Conservation (phyloP, 1,140 invertebrate species). For the Chelonus insularis region DNA sequence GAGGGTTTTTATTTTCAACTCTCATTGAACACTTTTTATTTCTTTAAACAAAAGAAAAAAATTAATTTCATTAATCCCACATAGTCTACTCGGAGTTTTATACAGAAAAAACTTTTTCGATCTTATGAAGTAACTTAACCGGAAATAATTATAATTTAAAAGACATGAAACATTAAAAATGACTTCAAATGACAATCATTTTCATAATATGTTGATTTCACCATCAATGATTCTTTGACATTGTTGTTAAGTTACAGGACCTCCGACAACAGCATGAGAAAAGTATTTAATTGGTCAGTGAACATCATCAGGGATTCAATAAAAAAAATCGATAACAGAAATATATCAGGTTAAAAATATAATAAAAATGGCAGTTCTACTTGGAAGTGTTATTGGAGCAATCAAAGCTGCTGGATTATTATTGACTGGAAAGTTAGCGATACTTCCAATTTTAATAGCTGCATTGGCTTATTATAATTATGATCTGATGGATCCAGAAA, state of each 20-base stretch:
- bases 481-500: slow-evolving; percentile 83
- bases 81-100: too few relatives aligned
- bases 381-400: slow-evolving; percentile 63
- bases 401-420: slow-evolving; percentile 71
- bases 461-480: slow-evolving; percentile 84
- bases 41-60: too few relatives aligned
- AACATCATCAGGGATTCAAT: neutral
- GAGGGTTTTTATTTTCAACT: too few relatives aligned
- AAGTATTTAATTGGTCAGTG: neutral
- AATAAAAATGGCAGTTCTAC: slow-evolving; percentile 38
- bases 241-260: neutral
- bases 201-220: neutral
- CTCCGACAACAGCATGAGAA: neutral
- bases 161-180: neutral
- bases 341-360: neutral
- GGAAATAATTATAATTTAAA: neutral
- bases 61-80: too few relatives aligned
- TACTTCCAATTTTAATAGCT: slow-evolving; percentile 77
- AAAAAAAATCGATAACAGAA: neutral
- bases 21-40: too few relatives aligned
- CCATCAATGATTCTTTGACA: neutral
- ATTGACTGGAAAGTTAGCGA: slow-evolving; percentile 71
- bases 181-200: neutral
- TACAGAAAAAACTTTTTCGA: too few relatives aligned
- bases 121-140: neutral